Evolutionary conservation across 53 echinoderm and acorn worm genomes (phyloP), one percentile per base, ranked within the genome.

Genomic region (Stichopus horrens): DNA sequence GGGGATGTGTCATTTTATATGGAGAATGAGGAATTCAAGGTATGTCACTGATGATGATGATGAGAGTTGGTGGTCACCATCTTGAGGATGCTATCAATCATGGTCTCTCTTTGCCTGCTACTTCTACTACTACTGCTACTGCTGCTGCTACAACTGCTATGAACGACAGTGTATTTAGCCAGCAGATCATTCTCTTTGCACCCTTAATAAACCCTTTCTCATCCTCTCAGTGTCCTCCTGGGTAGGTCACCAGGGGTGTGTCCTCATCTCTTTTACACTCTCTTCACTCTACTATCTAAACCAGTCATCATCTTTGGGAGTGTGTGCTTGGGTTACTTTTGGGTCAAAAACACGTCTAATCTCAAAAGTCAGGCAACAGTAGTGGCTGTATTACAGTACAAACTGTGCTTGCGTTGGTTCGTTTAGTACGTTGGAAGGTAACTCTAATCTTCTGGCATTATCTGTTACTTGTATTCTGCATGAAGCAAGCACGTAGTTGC

Each of bases 1-100:
- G 87, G 87, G 87, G 87, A 87, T 8, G 54, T 87, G 19, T 87
- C 87, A 16, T 87, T 87, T 87, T 58, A 87, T 75, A 55, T 57
- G 21, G 74, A 74, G 87, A 74, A 37, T 57, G 75, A 74, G 75
- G 74, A 75, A 16, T 8, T 75, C 21, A 87, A 87, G 87, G 87
- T 87, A 87, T 53, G 77, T 71, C 16, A n/a, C 71, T 18, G 6
- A 71, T 71, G 68, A 76, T 5, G 5, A 7, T 21, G 77, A 67
- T 14, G 13, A 67, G 68, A 11, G 68, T n/a, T n/a, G 13, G 11
- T n/a, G 68, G 11, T 67, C 68, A 52, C 77, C 77, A 9, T 76
- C 77, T 13, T 76, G 77, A 54, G 54, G 52, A 76, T 6, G 52
- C 21, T 76, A 76, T 76, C 77, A 13, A 13, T 51, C 77, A 76